Evolutionary conservation across 2,113 vertebrate genomes (phyloP), one percentile per base, ranked within the genome.

Genomic region (Microcebus lehilahytsara): DNA sequence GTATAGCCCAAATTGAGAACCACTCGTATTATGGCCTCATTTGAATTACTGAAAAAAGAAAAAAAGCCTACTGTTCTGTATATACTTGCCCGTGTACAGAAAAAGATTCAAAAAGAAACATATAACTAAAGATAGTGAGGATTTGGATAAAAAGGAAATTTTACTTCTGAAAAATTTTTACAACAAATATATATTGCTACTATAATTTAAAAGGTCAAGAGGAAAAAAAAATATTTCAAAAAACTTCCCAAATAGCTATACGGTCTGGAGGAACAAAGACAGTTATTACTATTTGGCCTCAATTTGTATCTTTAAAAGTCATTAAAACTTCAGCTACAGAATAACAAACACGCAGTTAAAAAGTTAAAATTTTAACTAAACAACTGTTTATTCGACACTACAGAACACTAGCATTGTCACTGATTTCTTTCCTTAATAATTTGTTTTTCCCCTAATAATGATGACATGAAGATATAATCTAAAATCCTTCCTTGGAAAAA

Each of bases 261-360:
- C 32, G 14, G 22, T 46, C 37, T 66, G 20, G 20, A 80, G 27
- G 34, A 94, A 94, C 27, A 93, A 78, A 89, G 27, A 66, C 1
- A 71, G 14, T 87, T 91, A 69, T 46, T 89, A 74, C 4, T 75
- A 30, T 49, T 37, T 58, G 58, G 22, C 34, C 27, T 92, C 30
- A 85, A 62, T 84, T 72, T 83, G 17, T 4, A 79, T 60, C 69
- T 96, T 93, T 84, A 72, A 96, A 89, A 94, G 46, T 84, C 60
- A 92, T 1, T 90, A 69, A 95, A 95, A 85, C 3, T 62, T 64
- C n/a, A 75, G 20, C 69, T 97, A 78, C 17, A 84, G 96, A 74
- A 40, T 46, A 19, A 74, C 30, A 94, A 90, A 69, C 6, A 62
- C 4, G 7, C 27, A 42, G 9, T 12, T 83, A 74, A 93, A 93